Evolutionary conservation across 1,140 invertebrate genomes (phyloP).

Genomic region (Metaphire vulgaris): DNA sequence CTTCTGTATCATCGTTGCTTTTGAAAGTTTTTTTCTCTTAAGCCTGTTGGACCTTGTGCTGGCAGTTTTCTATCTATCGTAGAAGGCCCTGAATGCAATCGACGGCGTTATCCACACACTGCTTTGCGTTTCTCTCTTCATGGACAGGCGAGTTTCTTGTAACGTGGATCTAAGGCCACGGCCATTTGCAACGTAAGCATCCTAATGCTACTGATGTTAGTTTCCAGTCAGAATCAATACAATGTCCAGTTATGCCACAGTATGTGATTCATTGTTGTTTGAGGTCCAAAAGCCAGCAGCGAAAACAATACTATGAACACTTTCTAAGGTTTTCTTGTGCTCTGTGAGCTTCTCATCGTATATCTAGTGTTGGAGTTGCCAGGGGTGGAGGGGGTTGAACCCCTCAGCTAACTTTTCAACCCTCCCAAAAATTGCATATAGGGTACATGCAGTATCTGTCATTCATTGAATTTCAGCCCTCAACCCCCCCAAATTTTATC

Average conservation of each 20-base stretch:
- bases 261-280: not conserved
- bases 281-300: not conserved
- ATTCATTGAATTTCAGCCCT: too few species aligned
- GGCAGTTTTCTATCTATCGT: not conserved
- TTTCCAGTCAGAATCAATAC: not conserved
- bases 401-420: too few species aligned
- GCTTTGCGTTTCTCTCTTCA: too few species aligned
- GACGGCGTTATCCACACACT: too few species aligned
- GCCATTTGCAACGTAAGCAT: slow-evolving; percentile 3
- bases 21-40: too few species aligned
- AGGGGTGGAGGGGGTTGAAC: too few species aligned
- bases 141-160: slow-evolving; percentile 3
- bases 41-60: not conserved
- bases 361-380: too few species aligned
- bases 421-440: too few species aligned
- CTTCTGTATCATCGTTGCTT: too few species aligned
- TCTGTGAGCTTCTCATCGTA: not conserved
- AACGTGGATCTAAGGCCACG: slow-evolving; percentile 5
- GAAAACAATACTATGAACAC: not conserved
- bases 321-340: not conserved
- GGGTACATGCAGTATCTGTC: too few species aligned
- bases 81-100: not conserved
- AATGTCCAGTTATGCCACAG: not conserved
- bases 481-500: too few species aligned
- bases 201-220: slow-evolving; percentile 1